These are phyloP conservation scores for Centrocercus urophasianus DNA, from an alignment of 2,113 vertebrate genomes.

Conservation along the genomic window DNA sequence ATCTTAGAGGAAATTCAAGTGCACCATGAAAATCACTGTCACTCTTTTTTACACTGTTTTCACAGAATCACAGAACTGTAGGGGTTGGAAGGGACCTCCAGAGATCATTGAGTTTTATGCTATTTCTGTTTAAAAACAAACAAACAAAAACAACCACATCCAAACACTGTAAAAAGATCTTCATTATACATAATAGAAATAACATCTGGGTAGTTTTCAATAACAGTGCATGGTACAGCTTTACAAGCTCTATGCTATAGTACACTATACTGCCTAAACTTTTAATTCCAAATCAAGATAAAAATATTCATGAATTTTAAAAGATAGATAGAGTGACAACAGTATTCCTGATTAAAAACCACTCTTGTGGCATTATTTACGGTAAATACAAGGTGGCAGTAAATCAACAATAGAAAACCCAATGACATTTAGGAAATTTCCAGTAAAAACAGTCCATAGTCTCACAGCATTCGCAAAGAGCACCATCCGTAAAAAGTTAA, in stretches of 20 bases:
- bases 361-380: neutral
- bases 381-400: neutral
- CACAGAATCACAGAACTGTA: too few relatives aligned
- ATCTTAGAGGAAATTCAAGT: neutral
- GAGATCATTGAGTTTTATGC: neutral
- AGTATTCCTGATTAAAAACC: slow-evolving; percentile 9
- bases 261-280: neutral
- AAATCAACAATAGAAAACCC: slow-evolving; percentile 8
- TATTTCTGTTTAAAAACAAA: neutral
- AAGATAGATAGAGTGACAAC: neutral
- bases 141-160: neutral
- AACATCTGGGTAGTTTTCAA: neutral
- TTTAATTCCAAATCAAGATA: neutral
- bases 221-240: neutral
- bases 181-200: neutral
- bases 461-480: neutral
- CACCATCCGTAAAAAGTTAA: neutral
- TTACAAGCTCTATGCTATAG: too few relatives aligned
- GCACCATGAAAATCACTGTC: neutral
- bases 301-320: neutral
- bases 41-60: neutral
- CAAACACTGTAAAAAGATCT: neutral
- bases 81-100: too few relatives aligned
- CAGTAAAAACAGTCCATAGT: neutral
- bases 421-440: neutral